phyloP scores from a whole-genome alignment of 2,888 invertebrate species.

The Glaucopsyche alexis region DNA sequence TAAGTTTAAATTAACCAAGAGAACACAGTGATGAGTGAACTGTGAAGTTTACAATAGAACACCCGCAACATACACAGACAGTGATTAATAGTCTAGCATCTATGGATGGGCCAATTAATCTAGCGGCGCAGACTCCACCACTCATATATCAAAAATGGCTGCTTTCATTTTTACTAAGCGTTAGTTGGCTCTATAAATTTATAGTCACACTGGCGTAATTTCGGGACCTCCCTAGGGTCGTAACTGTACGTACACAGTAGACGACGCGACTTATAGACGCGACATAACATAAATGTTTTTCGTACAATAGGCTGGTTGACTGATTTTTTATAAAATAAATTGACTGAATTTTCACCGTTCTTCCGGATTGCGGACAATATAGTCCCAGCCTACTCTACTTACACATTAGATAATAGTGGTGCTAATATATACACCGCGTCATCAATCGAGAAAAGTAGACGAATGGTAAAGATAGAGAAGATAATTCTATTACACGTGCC shows the following conservation, averaged over 20 bases:
- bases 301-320: too few relatives aligned
- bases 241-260: not conserved
- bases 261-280: too few relatives aligned
- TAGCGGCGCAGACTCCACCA: constrained; percentile 41
- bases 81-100: constrained; percentile 46
- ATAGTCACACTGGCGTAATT: constrained; percentile 32
- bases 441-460: too few relatives aligned
- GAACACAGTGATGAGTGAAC: not conserved
- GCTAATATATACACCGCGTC: too few relatives aligned
- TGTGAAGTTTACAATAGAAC: constrained; percentile 20
- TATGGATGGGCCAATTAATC: constrained; percentile 47
- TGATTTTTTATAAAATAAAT: too few relatives aligned
- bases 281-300: too few relatives aligned
- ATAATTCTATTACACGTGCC: too few relatives aligned
- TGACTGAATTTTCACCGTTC: too few relatives aligned
- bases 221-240: constrained; percentile 33
- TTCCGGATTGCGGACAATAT: too few relatives aligned
- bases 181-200: constrained; percentile 36
- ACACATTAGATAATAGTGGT: too few relatives aligned
- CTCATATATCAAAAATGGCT: constrained; percentile 45
- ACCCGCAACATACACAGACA: constrained; percentile 35
- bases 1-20: not conserved
- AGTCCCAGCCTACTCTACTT: too few relatives aligned
- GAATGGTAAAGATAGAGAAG: too few relatives aligned
- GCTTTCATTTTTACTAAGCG: constrained; percentile 35